These are phyloP conservation scores for Luehdorfia chinensis DNA, from an alignment of 1,140 invertebrate genomes.

Conservation along the genomic window DNA sequence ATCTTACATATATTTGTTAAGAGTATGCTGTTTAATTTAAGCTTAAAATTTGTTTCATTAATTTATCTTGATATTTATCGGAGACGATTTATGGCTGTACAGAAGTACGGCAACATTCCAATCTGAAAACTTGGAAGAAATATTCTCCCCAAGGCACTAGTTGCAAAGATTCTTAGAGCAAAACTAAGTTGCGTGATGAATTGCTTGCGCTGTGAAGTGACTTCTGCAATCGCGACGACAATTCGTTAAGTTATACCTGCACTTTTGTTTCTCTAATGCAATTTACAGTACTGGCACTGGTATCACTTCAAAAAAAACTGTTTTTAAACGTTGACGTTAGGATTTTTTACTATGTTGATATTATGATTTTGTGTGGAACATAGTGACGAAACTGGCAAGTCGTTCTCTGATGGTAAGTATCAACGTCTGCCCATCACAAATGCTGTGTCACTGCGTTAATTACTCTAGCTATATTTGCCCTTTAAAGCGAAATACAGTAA, in stretches of 20 bases:
- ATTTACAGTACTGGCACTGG: too few relatives aligned
- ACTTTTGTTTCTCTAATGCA: background rate
- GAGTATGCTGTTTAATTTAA: background rate
- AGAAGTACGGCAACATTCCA: conserved; percentile 3
- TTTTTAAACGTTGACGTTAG: too few relatives aligned
- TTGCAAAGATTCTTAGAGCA: conserved; percentile 16
- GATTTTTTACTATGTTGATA: too few relatives aligned
- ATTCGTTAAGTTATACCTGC: conserved; percentile 9
- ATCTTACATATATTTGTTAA: too few relatives aligned
- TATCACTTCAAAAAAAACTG: too few relatives aligned
- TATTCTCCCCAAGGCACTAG: conserved; percentile 11
- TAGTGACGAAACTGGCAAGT: too few relatives aligned
- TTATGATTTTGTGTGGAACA: too few relatives aligned
- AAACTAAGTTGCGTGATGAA: conserved; percentile 15
- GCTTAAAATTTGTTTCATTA: background rate
- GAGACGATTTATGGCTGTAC: conserved; percentile 8
- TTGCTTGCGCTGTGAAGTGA: background rate
- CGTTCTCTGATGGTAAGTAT: too few relatives aligned
- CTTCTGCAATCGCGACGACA: conserved; percentile 9
- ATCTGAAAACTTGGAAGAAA: conserved; percentile 15
- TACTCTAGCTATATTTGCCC: too few relatives aligned
- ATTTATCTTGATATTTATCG: conserved; percentile 13
- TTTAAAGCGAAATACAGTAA: too few relatives aligned
- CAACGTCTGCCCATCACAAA: too few relatives aligned
- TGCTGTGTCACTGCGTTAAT: too few relatives aligned